Percentiles rank a stretch among this genome's conserved stretches.
phyloP scores from a whole-genome alignment of 2,797 vertebrate genomes.

The Enteromius anoplus region DNA sequence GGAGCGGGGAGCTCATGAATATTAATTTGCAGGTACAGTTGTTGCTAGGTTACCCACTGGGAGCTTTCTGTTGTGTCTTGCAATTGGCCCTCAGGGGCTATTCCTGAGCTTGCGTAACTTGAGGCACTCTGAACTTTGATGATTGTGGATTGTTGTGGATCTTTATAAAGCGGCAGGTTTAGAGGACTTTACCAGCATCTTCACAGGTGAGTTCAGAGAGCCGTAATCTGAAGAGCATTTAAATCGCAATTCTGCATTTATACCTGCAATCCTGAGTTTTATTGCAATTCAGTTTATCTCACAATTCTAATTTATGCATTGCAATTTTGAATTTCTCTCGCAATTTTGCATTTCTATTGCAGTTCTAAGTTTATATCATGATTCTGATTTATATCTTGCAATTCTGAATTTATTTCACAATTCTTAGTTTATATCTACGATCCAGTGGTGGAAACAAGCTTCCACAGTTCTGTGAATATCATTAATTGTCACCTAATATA shows the following conservation, averaged over 20 bases:
- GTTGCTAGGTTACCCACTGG: background rate
- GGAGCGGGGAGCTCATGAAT: background rate
- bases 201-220: conserved; percentile 3
- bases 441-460: too few relatives aligned
- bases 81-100: background rate
- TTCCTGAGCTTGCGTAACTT: background rate
- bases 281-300: background rate
- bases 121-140: background rate
- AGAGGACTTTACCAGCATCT: background rate
- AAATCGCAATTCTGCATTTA: too few relatives aligned
- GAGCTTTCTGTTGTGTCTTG: background rate
- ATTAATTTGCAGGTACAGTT: background rate
- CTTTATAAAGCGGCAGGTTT: background rate
- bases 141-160: background rate
- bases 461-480: background rate
- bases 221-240: too few relatives aligned
- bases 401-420: background rate
- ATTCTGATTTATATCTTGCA: too few relatives aligned
- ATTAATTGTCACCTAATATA: background rate
- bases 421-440: background rate
- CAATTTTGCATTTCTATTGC: too few relatives aligned
- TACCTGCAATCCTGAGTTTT: too few relatives aligned
- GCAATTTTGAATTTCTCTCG: background rate
- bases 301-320: background rate
- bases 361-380: too few relatives aligned